Evolutionary conservation across 2,797 vertebrate species (phyloP).

Genomic region (Gymnocypris eckloni): DNA sequence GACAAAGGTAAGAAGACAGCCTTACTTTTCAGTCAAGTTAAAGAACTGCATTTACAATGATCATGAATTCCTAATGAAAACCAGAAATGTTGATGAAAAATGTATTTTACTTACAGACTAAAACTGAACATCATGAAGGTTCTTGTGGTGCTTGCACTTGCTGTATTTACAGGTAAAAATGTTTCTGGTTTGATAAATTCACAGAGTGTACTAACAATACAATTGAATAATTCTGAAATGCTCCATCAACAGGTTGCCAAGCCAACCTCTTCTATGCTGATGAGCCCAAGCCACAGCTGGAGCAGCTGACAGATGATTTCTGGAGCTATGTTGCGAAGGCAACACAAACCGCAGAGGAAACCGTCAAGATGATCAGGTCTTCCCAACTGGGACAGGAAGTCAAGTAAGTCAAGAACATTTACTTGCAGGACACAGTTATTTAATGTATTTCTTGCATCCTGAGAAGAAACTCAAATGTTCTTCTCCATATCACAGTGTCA

Average conservation of each 20-base stretch:
- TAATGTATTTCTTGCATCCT: background rate
- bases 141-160: slow-evolving; percentile 45
- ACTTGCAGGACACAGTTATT: background rate
- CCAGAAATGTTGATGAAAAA: background rate
- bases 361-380: slow-evolving; percentile 76
- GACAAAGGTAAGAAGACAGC: slow-evolving; percentile 22
- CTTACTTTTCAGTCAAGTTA: background rate
- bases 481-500: slow-evolving; percentile 42
- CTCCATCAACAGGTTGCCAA: slow-evolving; percentile 72
- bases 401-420: slow-evolving; percentile 73
- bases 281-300: slow-evolving; percentile 76
- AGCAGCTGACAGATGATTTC: slow-evolving; percentile 80
- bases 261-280: slow-evolving; percentile 79
- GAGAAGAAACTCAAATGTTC: background rate
- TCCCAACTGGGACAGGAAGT: slow-evolving; percentile 80
- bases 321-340: slow-evolving; percentile 81
- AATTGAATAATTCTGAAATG: background rate
- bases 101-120: slow-evolving; percentile 10
- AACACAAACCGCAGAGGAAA: slow-evolving; percentile 79
- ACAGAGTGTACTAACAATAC: background rate
- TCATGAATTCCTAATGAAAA: too few relatives aligned
- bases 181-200: background rate
- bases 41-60: too few relatives aligned
- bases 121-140: slow-evolving; percentile 51
- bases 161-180: slow-evolving; percentile 55